A percentile compares a stretch with the other conserved stretches of the same genome.
These are phyloP conservation scores for Harpagifer antarcticus DNA, from an alignment of 2,797 vertebrate species.

Conservation along the genomic window DNA sequence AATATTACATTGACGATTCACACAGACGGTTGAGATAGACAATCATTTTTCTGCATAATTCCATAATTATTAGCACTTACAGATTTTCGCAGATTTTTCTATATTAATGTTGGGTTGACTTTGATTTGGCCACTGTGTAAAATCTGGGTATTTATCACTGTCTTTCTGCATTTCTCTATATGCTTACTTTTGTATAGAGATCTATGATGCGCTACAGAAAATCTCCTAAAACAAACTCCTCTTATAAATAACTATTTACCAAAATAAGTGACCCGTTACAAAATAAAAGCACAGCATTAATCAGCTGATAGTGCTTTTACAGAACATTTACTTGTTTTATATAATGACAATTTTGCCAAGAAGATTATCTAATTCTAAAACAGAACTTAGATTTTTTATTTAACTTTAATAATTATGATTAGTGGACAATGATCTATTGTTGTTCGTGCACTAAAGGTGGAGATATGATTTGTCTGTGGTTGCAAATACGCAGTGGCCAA, in stretches of 20 bases:
- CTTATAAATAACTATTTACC: conserved; percentile 27
- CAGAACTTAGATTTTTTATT: conserved; percentile 37
- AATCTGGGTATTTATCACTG: conserved; percentile 13
- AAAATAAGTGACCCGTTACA: conserved; percentile 22
- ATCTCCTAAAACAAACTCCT: conserved; percentile 13
- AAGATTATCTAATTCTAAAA: not conserved
- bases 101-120: conserved; percentile 42
- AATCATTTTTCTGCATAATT: conserved; percentile 72
- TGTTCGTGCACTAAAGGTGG: conserved; percentile 28
- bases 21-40: conserved; percentile 81
- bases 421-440: conserved; percentile 18
- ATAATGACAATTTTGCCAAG: conserved; percentile 1
- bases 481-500: conserved; percentile 66
- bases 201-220: conserved; percentile 7
- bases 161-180: conserved; percentile 42
- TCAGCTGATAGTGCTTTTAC: conserved; percentile 18
- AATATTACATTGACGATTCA: conserved; percentile 73
- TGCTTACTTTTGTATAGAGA: conserved; percentile 25
- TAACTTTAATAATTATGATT: conserved; percentile 17
- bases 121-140: conserved; percentile 71
- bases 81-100: conserved; percentile 33
- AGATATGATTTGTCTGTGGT: conserved; percentile 21
- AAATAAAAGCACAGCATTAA: conserved; percentile 12
- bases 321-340: conserved; percentile 9
- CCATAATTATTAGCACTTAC: conserved; percentile 65